These are phyloP conservation scores for Pterocles orientalis DNA, from an alignment of 2,113 vertebrate species.

Conservation along the genomic window DNA sequence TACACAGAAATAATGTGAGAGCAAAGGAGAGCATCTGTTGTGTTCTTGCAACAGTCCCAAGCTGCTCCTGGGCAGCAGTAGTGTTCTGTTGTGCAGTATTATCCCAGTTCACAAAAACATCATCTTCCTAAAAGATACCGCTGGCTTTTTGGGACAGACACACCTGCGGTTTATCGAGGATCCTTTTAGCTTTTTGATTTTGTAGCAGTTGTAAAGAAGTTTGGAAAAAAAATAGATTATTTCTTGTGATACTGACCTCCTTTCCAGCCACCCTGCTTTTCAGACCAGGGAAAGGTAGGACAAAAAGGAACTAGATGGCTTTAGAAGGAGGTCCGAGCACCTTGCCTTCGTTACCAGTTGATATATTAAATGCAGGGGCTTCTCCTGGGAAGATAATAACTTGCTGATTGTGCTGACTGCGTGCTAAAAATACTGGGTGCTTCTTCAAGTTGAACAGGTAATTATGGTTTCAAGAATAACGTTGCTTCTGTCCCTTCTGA, in stretches of 20 bases:
- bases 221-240: not conserved
- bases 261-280: not conserved
- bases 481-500: not conserved
- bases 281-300: not conserved
- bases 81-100: not conserved
- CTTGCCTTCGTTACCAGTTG: not conserved
- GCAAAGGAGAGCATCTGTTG: not conserved
- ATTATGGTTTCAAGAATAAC: not conserved
- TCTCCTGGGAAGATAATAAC: constrained; percentile 1
- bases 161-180: not conserved
- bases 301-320: not conserved
- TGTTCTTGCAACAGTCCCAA: not conserved
- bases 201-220: fast-evolving
- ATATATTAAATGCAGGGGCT: not conserved
- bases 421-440: not conserved
- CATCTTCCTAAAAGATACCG: not conserved
- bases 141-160: not conserved
- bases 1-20: not conserved
- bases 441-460: not conserved
- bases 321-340: not conserved
- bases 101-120: not conserved
- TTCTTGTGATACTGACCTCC: not conserved
- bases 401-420: not conserved
- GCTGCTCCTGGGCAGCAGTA: not conserved
- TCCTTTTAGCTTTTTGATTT: fast-evolving